phyloP scores from a whole-genome alignment of 2,888 invertebrate species.

The Chrysodeixis includens region DNA sequence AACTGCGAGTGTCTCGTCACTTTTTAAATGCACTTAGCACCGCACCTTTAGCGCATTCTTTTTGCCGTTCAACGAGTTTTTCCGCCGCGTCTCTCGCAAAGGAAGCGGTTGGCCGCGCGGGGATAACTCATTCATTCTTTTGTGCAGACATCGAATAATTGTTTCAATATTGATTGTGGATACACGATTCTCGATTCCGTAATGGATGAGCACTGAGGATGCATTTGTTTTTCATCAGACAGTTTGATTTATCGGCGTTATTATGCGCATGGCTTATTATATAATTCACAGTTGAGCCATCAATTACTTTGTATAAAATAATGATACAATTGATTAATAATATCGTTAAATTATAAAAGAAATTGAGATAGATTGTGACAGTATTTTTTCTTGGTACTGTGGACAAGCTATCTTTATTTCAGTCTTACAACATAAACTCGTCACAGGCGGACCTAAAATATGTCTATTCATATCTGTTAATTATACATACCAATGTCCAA shows the following conservation, averaged over 20 bases:
- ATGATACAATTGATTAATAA: neutral
- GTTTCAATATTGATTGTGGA: slow-evolving; percentile 4
- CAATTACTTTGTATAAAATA: neutral
- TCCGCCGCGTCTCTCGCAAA: neutral
- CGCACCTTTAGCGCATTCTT: neutral
- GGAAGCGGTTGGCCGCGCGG: slow-evolving; percentile 1
- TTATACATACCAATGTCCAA: too few relatives aligned
- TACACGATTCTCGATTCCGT: slow-evolving; percentile 4
- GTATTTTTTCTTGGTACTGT: too few relatives aligned
- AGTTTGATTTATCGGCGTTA: neutral
- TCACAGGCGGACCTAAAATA: too few relatives aligned
- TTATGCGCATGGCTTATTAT: too few relatives aligned
- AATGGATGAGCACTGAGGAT: slow-evolving; percentile 1
- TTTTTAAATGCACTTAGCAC: slow-evolving; percentile 6
- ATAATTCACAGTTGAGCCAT: neutral
- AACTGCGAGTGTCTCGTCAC: neutral
- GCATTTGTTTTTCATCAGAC: slow-evolving; percentile 4
- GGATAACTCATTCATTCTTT: neutral
- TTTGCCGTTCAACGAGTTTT: slow-evolving; percentile 1
- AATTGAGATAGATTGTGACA: too few relatives aligned
- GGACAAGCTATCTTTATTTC: too few relatives aligned
- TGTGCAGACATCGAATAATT: neutral
- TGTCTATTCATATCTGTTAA: too few relatives aligned
- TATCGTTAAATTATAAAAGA: too few relatives aligned
- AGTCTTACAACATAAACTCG: too few relatives aligned